These are phyloP conservation scores for Micronycteris hirsuta DNA, from an alignment of 2,113 vertebrate species.

Conservation along the genomic window DNA sequence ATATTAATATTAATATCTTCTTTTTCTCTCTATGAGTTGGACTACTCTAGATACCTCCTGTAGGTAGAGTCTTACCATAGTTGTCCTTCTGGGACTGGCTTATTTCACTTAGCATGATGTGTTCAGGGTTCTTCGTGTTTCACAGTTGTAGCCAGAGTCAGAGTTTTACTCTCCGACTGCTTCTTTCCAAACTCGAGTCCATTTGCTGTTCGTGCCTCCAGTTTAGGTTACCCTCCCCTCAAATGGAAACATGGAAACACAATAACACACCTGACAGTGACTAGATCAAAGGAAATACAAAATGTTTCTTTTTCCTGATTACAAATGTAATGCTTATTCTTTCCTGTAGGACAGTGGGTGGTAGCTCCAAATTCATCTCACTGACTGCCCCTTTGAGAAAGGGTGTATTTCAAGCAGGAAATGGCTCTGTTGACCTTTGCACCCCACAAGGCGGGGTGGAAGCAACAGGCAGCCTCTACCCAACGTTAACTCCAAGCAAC, in stretches of 20 bases:
- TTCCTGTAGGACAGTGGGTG: not conserved
- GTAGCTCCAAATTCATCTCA: not conserved
- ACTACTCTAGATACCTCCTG: not conserved
- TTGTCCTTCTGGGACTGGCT: not conserved
- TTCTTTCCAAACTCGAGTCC: not conserved
- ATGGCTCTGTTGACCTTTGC: not conserved
- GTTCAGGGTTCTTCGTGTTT: not conserved
- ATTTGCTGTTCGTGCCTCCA: not conserved
- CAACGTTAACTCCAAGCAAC: not conserved
- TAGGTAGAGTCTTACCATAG: accelerated
- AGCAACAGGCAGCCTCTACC: not conserved
- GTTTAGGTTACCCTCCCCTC: not conserved
- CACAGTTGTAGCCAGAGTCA: not conserved
- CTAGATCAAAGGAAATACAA: not conserved
- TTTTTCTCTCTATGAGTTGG: not conserved
- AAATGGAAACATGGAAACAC: not conserved
- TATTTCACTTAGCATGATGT: not conserved
- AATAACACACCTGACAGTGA: not conserved
- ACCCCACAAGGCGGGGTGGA: not conserved
- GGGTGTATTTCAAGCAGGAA: not conserved
- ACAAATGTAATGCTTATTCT: not conserved
- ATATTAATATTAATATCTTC: too few relatives aligned
- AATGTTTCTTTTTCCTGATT: not conserved
- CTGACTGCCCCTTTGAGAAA: not conserved
- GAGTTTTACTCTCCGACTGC: not conserved